phyloP scores from a whole-genome alignment of 2,113 vertebrate species.

The Mola mola region DNA sequence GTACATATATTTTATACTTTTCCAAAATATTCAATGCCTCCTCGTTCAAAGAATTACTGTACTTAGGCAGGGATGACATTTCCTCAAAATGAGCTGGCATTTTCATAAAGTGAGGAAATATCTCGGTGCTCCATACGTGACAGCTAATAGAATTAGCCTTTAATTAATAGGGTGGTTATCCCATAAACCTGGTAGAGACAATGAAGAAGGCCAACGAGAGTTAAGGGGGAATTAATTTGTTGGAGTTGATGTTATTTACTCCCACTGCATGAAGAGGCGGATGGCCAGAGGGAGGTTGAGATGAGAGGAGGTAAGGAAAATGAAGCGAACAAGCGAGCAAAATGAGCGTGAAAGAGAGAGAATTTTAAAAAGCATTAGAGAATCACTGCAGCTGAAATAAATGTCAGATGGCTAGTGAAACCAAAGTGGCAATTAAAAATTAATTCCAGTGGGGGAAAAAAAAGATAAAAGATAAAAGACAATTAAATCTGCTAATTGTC shows the following conservation, averaged over 20 bases:
- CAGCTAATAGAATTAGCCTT: constrained; percentile 60
- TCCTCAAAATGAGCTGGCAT: constrained; percentile 34
- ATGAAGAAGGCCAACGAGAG: constrained; percentile 38
- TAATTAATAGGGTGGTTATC: constrained; percentile 52
- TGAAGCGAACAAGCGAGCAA: too few relatives aligned
- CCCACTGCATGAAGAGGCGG: background rate
- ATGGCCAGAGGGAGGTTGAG: background rate
- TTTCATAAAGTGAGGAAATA: constrained; percentile 53
- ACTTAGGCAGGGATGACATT: constrained; percentile 9
- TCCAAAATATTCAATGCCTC: background rate
- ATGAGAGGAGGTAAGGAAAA: too few relatives aligned
- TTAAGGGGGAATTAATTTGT: constrained; percentile 46
- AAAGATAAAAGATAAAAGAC: too few relatives aligned
- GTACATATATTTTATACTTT: constrained; percentile 12
- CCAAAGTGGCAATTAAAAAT: background rate
- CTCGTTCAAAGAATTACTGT: background rate
- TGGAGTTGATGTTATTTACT: constrained; percentile 39
- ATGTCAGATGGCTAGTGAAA: background rate
- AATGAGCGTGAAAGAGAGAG: background rate
- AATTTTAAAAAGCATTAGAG: background rate
- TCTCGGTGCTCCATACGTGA: constrained; percentile 38
- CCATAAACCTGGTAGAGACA: constrained; percentile 39
- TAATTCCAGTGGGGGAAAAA: background rate
- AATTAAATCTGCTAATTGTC: background rate
- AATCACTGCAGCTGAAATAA: background rate